Base-by-base conservation (phyloP, 1,140 invertebrate genomes). In the Lamellibrachia luymesi region DNA sequence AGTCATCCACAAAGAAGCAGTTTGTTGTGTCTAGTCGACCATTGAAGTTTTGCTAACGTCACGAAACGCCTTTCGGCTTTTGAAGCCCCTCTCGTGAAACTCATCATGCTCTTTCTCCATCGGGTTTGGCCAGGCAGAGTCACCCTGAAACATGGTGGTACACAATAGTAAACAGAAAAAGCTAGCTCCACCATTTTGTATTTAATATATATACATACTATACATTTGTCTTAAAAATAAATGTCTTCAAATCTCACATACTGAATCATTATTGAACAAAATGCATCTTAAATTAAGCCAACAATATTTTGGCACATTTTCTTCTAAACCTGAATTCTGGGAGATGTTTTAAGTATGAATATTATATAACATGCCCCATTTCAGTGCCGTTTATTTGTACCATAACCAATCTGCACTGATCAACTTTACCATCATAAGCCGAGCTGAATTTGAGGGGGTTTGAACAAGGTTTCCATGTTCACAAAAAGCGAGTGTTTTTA, bases 91-190 rank as follows among this genome's bases (percentile, higher is more conserved):
- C 6, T 91, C 50, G 27, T 13, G 27, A 51, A 91, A 91, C 17
- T 91, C 90, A 91, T 91, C 90, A 2, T 91, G 90, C 90, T 91
- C 13, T 22, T 27, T 91, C 90, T 91, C 90, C 50, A 91, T 50
- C 10, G 49, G 49, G 50, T 91, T 91, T 50, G 90, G 90, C 90
- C 90, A 91, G 38, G 8, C 50, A 49, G 90, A 5, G 50, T 91
- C 90, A 91, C 90, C 90, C 90, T 91, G 25, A 50, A 91, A 91
- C 64, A 80, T 17, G 13, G 13, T 80, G 64, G 64, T 22, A 80
- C 64, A 80, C 25, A 17, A 17, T 22, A 80, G 13, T 80, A 22
- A 2, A 80, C 64, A 80, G 64, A 56, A 38, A 38, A 38, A 38
- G 38, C 52, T 22, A 17, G 13, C 13, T 80, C 2, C 13, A 80